These are phyloP conservation scores for Xanthostigma xanthostigma DNA, from an alignment of 2,888 invertebrate genomes.

Conservation along the genomic window DNA sequence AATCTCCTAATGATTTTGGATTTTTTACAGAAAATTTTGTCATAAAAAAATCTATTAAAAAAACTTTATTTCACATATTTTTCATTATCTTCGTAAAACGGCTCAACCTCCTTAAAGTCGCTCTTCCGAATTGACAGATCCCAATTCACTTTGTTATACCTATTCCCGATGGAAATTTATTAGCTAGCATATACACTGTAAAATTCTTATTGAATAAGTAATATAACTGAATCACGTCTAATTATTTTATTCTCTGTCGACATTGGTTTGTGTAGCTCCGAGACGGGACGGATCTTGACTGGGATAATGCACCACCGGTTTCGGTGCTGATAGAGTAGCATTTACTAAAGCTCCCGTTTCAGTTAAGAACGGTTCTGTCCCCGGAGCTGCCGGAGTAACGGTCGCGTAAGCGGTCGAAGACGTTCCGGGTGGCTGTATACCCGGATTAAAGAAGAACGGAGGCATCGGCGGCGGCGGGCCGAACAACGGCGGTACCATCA, in stretches of 20 bases:
- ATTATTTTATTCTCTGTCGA: conserved; percentile 22
- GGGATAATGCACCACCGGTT: conserved; percentile 73
- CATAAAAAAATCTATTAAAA: too few species aligned
- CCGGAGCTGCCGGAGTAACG: conserved; percentile 24
- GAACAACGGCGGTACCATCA: conserved; percentile 42
- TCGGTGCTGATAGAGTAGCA: conserved; percentile 31
- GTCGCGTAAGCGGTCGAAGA: conserved; percentile 24
- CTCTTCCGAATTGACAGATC: too few species aligned
- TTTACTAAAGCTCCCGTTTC: conserved; percentile 28
- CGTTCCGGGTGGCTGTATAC: conserved; percentile 25
- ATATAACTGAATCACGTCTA: too few species aligned
- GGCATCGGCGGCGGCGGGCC: conserved; percentile 40
- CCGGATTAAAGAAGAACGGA: conserved; percentile 32
- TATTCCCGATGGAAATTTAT: too few species aligned
- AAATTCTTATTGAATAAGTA: too few species aligned
- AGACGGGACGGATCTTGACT: conserved; percentile 92
- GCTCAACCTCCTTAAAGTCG: too few species aligned
- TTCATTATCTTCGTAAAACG: too few species aligned
- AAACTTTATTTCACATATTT: too few species aligned
- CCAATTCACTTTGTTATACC: too few species aligned
- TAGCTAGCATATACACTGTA: too few species aligned
- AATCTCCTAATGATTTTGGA: too few species aligned
- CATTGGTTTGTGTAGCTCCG: conserved; percentile 45
- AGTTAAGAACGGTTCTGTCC: conserved; percentile 12
- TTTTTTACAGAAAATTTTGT: too few species aligned